These are phyloP conservation scores for Zelleria hepariella DNA, from an alignment of 2,888 invertebrate genomes.

Conservation along the genomic window DNA sequence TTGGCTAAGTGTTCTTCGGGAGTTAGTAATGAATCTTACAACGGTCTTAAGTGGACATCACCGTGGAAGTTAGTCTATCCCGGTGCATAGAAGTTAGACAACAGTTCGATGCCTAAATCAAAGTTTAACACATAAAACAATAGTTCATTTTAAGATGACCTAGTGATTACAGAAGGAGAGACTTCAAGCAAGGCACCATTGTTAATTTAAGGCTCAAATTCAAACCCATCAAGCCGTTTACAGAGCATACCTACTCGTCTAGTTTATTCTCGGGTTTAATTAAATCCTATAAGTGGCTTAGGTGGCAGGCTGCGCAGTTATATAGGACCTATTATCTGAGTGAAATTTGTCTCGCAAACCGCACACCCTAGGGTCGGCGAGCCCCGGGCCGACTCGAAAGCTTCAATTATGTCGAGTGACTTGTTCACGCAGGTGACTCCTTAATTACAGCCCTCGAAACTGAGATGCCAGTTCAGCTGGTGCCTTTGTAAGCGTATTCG, in stretches of 20 bases:
- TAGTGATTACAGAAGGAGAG: background rate
- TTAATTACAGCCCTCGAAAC: constrained; percentile 46
- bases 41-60: background rate
- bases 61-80: background rate
- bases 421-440: constrained; percentile 70
- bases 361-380: constrained; percentile 44
- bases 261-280: constrained; percentile 55
- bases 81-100: background rate
- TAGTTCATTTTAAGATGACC: background rate
- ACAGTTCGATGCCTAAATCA: background rate
- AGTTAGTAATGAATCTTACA: background rate
- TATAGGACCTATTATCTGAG: constrained; percentile 59
- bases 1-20: background rate
- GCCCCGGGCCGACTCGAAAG: constrained; percentile 63
- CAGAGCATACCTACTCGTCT: constrained; percentile 31
- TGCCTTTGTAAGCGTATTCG: background rate
- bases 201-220: constrained; percentile 1
- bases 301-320: constrained; percentile 49
- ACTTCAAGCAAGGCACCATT: background rate
- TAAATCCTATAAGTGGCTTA: constrained; percentile 46
- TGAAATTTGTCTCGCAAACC: constrained; percentile 66
- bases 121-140: background rate
- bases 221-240: constrained; percentile 16
- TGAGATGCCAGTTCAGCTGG: background rate
- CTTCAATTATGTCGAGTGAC: constrained; percentile 66